A percentile compares a stretch with the other conserved stretches of the same genome.
These are phyloP conservation scores for Drosophila kambysellisi DNA, from an alignment of 2,888 invertebrate species.

Conservation along the genomic window DNA sequence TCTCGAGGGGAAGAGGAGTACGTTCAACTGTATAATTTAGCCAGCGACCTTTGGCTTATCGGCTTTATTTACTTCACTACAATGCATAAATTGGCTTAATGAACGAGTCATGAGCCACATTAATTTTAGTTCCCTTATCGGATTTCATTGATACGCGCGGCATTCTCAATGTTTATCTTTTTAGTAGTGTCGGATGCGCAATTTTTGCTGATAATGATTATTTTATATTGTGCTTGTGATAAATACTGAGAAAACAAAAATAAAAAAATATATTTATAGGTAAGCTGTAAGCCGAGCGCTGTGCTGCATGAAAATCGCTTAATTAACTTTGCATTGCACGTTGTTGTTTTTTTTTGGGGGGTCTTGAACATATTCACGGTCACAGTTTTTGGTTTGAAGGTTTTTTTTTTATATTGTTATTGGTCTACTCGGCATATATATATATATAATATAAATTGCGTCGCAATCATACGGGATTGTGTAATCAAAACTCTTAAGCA, in stretches of 20 bases:
- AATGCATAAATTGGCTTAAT: slow-evolving; percentile 55
- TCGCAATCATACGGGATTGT: neutral
- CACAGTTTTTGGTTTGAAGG: slow-evolving; percentile 61
- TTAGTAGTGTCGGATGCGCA: slow-evolving; percentile 62
- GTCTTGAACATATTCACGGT: slow-evolving; percentile 67
- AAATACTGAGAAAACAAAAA: slow-evolving; percentile 12
- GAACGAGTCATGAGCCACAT: slow-evolving; percentile 32
- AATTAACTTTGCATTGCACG: slow-evolving; percentile 67
- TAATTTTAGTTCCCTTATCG: slow-evolving; percentile 38
- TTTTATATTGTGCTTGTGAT: slow-evolving; percentile 37
- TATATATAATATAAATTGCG: slow-evolving; percentile 3
- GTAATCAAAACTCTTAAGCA: neutral
- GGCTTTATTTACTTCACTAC: slow-evolving; percentile 29
- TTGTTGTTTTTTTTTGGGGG: slow-evolving; percentile 39
- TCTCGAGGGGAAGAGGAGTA: slow-evolving; percentile 14
- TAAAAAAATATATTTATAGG: slow-evolving; percentile 10
- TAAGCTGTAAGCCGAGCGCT: slow-evolving; percentile 35
- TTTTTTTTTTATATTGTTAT: slow-evolving; percentile 39
- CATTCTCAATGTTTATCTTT: slow-evolving; percentile 50
- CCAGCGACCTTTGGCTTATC: slow-evolving; percentile 31
- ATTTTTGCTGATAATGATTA: slow-evolving; percentile 61
- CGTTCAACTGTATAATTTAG: slow-evolving; percentile 51
- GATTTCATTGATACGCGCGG: slow-evolving; percentile 62
- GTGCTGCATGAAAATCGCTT: slow-evolving; percentile 69
- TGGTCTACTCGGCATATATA: slow-evolving; percentile 7